phyloP scores from a whole-genome alignment of 2,888 invertebrate genomes.

The Fragum whitleyi region DNA sequence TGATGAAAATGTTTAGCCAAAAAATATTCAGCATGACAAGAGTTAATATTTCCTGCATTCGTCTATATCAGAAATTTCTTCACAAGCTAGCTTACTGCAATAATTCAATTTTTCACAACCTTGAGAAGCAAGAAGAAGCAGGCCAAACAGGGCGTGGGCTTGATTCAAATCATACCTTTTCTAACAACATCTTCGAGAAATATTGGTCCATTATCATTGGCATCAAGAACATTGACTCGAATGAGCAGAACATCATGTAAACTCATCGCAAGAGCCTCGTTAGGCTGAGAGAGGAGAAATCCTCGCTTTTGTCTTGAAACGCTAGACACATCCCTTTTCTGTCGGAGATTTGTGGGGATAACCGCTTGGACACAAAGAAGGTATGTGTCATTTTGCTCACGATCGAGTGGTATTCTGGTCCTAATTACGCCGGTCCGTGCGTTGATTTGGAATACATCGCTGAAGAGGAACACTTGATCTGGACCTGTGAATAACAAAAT shows the following conservation, averaged over 20 bases:
- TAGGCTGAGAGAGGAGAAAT: not conserved
- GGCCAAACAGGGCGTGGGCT: no score
- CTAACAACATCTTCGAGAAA: conserved; percentile 51
- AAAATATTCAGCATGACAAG: no score
- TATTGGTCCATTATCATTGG: conserved; percentile 76
- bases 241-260: conserved; percentile 66
- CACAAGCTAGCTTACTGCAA: no score
- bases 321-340: conserved; percentile 47
- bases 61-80: no score
- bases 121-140: no score
- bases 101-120: no score
- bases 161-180: conserved; percentile 36
- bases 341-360: conserved; percentile 86
- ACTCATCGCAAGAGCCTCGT: conserved; percentile 13
- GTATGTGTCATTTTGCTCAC: conserved; percentile 90
- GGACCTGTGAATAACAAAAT: conserved; percentile 11
- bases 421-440: conserved; percentile 61
- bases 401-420: conserved; percentile 88
- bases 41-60: no score
- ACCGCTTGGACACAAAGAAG: conserved; percentile 91
- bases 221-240: conserved; percentile 67
- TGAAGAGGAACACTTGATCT: conserved; percentile 44
- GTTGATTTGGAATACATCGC: conserved; percentile 46
- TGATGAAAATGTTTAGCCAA: no score
- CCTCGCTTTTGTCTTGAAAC: not conserved